Percentiles rank a stretch among this genome's conserved stretches.
Evolutionary conservation across 2,797 vertebrate species (phyloP).

Genomic region (Rhyacichthys aspro): DNA sequence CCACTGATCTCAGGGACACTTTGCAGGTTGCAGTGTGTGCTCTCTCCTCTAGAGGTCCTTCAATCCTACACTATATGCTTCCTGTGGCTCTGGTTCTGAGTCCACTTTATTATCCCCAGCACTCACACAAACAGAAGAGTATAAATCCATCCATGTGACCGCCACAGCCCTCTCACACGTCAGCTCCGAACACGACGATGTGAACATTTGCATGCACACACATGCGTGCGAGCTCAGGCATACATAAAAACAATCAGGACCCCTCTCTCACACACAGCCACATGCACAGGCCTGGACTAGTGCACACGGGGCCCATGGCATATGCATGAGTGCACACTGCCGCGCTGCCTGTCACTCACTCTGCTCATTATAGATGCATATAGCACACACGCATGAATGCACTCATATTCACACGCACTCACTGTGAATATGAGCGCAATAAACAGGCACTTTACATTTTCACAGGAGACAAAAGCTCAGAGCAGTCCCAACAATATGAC

Average conservation of each 20-base stretch:
- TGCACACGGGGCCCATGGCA: slow-evolving; percentile 20
- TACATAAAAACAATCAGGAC: slow-evolving; percentile 47
- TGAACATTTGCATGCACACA: slow-evolving; percentile 53
- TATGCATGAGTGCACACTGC: slow-evolving; percentile 38
- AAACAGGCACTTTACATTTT: slow-evolving; percentile 16
- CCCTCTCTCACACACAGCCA: slow-evolving; percentile 20
- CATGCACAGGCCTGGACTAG: too few relatives aligned
- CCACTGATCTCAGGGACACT: too few relatives aligned
- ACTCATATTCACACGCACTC: slow-evolving; percentile 30
- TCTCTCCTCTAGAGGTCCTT: background rate
- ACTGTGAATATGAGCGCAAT: slow-evolving; percentile 35
- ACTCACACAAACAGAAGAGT: slow-evolving; percentile 12
- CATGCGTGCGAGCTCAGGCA: slow-evolving; percentile 55
- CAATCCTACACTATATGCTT: too few relatives aligned
- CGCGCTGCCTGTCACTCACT: slow-evolving; percentile 48
- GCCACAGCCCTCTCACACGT: slow-evolving; percentile 40
- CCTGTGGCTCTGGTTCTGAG: too few relatives aligned
- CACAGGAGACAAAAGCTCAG: too few relatives aligned
- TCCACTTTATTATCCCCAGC: slow-evolving; percentile 19
- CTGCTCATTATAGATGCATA: slow-evolving; percentile 52
- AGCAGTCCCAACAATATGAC: slow-evolving; percentile 35
- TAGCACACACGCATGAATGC: slow-evolving; percentile 50
- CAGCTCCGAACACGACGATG: slow-evolving; percentile 52
- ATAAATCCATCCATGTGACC: slow-evolving; percentile 31
- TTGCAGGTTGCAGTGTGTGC: background rate